A percentile compares a stretch with the other conserved stretches of the same genome.
These are phyloP conservation scores for Baccha elongata DNA, from an alignment of 2,888 invertebrate genomes.

Conservation along the genomic window DNA sequence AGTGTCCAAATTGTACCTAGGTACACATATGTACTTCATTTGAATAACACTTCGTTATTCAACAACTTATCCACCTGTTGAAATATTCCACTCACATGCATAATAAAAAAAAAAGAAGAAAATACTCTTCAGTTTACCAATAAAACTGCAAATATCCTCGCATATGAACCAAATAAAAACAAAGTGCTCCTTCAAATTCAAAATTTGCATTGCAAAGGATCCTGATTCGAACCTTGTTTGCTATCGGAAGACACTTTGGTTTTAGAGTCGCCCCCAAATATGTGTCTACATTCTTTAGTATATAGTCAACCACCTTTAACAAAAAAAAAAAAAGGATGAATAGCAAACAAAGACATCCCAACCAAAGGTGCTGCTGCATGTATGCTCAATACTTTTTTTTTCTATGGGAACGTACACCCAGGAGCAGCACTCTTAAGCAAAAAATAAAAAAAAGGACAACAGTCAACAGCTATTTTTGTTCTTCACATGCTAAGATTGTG, in stretches of 20 bases:
- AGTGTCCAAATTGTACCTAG: no score
- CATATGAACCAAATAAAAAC: conserved; percentile 41
- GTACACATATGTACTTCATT: no score
- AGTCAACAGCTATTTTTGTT: conserved; percentile 43
- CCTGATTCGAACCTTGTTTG: conserved; percentile 56
- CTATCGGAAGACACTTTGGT: conserved; percentile 39
- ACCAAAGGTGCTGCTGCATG: conserved; percentile 45
- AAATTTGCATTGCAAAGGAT: conserved; percentile 63
- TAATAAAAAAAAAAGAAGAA: background rate
- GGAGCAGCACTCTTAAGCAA: conserved; percentile 1
- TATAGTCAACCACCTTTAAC: conserved; percentile 12
- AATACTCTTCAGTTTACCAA: conserved; percentile 24
- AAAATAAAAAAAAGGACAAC: conserved; percentile 13
- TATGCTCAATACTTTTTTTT: conserved; percentile 45
- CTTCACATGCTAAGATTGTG: conserved; percentile 45
- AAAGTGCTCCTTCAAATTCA: conserved; percentile 27
- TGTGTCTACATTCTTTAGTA: conserved; percentile 13
- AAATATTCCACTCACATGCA: conserved; percentile 10
- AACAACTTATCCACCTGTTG: conserved; percentile 48
- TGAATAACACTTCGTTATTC: background rate
- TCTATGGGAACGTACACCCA: no score
- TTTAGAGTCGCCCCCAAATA: conserved; percentile 29
- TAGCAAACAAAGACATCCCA: conserved; percentile 52
- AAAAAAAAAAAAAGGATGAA: conserved; percentile 33
- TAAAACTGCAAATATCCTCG: conserved; percentile 42